These are phyloP conservation scores for Alaudala cheleensis DNA, from an alignment of 2,113 vertebrate species.

Conservation along the genomic window DNA sequence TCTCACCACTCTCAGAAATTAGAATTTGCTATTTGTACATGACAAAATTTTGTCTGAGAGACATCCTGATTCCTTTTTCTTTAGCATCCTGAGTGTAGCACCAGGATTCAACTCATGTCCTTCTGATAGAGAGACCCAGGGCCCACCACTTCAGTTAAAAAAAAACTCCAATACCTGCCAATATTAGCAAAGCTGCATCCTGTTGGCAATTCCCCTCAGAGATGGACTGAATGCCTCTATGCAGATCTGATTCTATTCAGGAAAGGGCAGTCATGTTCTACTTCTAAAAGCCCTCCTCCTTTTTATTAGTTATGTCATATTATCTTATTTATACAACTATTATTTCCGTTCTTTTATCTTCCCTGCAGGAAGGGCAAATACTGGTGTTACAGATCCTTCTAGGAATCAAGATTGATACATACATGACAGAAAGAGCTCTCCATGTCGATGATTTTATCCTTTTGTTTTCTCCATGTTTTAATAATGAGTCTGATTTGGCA, in stretches of 20 bases:
- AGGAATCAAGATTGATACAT: background rate
- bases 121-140: background rate
- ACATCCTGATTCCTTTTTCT: background rate
- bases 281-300: background rate
- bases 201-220: background rate
- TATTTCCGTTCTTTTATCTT: background rate
- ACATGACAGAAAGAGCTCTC: background rate
- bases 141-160: background rate
- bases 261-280: background rate
- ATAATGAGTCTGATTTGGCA: background rate
- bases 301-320: background rate
- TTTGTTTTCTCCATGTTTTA: background rate
- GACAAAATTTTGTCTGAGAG: background rate
- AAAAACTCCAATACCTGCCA: background rate
- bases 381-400: background rate
- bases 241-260: background rate
- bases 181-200: constrained; percentile 21
- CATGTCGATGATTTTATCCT: background rate
- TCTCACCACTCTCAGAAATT: background rate
- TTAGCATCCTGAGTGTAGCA: background rate
- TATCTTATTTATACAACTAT: background rate
- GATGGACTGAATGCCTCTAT: background rate
- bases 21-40: background rate
- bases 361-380: background rate
- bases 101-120: background rate